Base-by-base conservation (phyloP, 2,888 invertebrate species). In the Tachina grossa region DNA sequence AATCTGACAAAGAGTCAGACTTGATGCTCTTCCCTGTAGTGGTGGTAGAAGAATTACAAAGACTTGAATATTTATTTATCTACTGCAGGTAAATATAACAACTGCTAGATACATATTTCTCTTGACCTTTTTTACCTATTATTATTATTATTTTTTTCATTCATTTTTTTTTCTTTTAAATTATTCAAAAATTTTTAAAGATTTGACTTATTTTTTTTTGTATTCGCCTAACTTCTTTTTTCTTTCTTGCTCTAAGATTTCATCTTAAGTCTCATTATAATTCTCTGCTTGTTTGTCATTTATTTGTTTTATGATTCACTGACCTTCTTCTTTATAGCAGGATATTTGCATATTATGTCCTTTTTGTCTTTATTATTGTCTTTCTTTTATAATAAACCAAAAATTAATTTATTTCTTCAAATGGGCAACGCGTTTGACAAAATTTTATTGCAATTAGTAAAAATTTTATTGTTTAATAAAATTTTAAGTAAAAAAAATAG, bases 231-330 rank as follows among this genome's bases (percentile, higher is more conserved):
- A 11, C n/a, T 39, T 59, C 8, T 51, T 41, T 55, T 16, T 63
- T n/a, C 4, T 31, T 14, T 39, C 22, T 6, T 65, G 13, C 31
- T 71, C 22, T 65, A 51, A 9, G n/a, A 59, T 74, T 59, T 57
- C 11, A 39, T 57, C 57, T 66, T 16, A 43, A 74, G 41, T 74
- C 63, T 59, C 51, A 69, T 69, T 78, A 53, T 59, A 72, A 80
- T 76, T 69, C 69, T 51, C 14, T 41, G 8, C 13, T 61, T 61
- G 55, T 76, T 47, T 16, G 14, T 11, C 43, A 63, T 75, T 69
- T 57, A 63, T 76, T 83, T 83, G 16, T 59, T 83, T 83, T 78
- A 55, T 43, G 43, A 82, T 55, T 63, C 22, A 69, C 77, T 83
- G 49, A 55, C 11, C 45, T 63, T n/a, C n/a, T 77, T 77, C 22